phyloP scores from a whole-genome alignment of 2,797 vertebrate genomes.

The Trachurus trachurus region DNA sequence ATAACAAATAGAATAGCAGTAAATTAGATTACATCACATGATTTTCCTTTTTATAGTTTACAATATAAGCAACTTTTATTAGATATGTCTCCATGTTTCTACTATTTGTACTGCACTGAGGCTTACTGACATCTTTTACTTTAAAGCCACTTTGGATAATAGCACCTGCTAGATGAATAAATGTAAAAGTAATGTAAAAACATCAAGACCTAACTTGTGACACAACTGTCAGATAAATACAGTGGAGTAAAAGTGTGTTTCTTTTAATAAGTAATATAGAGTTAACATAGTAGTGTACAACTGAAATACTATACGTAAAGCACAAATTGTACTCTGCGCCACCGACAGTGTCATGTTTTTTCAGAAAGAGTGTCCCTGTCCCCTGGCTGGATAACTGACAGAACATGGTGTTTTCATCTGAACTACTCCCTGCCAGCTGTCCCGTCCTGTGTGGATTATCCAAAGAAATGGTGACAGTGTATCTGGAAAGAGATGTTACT shows the following conservation, averaged over 20 bases:
- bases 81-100: not conserved
- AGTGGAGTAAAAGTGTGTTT: not conserved
- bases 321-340: not conserved
- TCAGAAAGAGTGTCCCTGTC: not conserved
- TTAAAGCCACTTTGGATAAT: no score
- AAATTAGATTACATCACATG: no score
- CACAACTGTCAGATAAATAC: not conserved
- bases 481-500: slow-evolving; percentile 31
- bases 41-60: not conserved
- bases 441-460: slow-evolving; percentile 5
- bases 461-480: slow-evolving; percentile 4
- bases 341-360: not conserved
- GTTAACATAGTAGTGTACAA: not conserved
- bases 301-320: not conserved
- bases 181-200: not conserved
- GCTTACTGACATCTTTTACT: no score
- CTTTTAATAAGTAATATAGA: not conserved
- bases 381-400: not conserved
- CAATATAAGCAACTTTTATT: not conserved
- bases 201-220: not conserved
- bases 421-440: slow-evolving; percentile 2
- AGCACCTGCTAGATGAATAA: no score
- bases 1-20: no score
- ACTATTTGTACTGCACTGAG: no score
- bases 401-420: slow-evolving; percentile 9